Conservation (phyloP, 2,888 invertebrate species). For the Arrhopalites spinosus region DNA sequence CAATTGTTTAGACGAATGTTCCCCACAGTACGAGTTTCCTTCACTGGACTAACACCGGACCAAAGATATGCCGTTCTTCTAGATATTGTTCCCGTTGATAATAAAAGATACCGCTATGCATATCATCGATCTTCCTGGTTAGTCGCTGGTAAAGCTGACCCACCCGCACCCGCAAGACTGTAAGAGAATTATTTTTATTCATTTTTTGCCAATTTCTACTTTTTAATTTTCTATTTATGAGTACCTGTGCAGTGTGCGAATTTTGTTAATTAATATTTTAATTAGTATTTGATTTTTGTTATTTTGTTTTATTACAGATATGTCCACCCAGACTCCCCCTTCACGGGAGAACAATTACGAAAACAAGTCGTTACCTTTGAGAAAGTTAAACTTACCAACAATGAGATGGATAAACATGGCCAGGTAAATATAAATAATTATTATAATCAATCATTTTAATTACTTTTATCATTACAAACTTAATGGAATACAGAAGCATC, state of each 20-base stretch:
- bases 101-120: conserved; percentile 78
- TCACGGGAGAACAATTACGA: conserved; percentile 75
- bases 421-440: conserved; percentile 66
- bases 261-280: too few species aligned
- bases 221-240: too few species aligned
- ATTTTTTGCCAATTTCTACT: too few species aligned
- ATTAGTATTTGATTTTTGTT: too few species aligned
- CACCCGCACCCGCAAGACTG: conserved; percentile 72
- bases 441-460: conserved; percentile 1
- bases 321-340: conserved; percentile 80
- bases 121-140: conserved; percentile 83
- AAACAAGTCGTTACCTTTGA: conserved; percentile 82
- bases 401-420: conserved; percentile 78
- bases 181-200: background rate
- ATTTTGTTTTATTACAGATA: conserved; percentile 59
- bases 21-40: conserved; percentile 76
- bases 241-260: too few species aligned
- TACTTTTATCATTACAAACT: background rate
- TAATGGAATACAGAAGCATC: background rate
- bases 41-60: conserved; percentile 70
- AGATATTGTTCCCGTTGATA: conserved; percentile 81
- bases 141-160: conserved; percentile 81
- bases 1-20: conserved; percentile 83
- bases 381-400: conserved; percentile 82
- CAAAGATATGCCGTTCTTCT: conserved; percentile 74